phyloP scores from a whole-genome alignment of 2,797 vertebrate species.

The Silurus aristotelis region DNA sequence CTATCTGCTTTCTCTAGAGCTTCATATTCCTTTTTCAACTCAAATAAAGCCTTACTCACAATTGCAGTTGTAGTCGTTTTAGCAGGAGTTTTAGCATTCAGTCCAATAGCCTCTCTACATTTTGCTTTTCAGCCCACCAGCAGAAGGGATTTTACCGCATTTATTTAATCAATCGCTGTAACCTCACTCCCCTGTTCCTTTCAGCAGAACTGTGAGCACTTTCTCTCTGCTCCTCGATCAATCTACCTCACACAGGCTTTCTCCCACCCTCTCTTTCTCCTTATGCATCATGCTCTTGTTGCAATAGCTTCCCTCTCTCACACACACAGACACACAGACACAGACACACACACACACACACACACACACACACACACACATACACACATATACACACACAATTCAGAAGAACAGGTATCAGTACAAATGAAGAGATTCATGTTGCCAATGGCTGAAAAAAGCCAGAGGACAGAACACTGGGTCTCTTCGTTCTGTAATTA shows the following conservation, averaged over 20 bases:
- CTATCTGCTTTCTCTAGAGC: conserved; percentile 45
- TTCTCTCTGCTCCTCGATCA: conserved; percentile 37
- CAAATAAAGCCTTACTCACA: conserved; percentile 21
- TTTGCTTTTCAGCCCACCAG: conserved; percentile 61
- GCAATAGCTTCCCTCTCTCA: conserved; percentile 47
- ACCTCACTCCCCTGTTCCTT: conserved; percentile 82
- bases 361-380: conserved; percentile 11
- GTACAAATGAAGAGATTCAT: conserved; percentile 45
- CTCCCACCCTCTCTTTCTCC: conserved; percentile 43
- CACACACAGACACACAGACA: not conserved
- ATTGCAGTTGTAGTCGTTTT: conserved; percentile 39
- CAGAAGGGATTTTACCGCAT: conserved; percentile 76
- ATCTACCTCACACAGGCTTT: conserved; percentile 35
- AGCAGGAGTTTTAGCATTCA: conserved; percentile 70
- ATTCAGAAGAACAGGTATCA: conserved; percentile 35
- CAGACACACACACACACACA: not conserved
- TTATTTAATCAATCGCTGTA: conserved; percentile 87
- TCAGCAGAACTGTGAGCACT: conserved; percentile 73
- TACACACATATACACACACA: conserved; percentile 16
- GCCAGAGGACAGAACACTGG: conserved; percentile 56
- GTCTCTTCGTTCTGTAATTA: not conserved
- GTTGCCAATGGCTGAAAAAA: conserved; percentile 38
- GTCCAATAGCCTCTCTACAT: conserved; percentile 67
- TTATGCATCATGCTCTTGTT: conserved; percentile 48
- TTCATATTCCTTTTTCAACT: conserved; percentile 12